phyloP scores from a whole-genome alignment of 1,140 invertebrate genomes.

The Gonatopus flavifemur region DNA sequence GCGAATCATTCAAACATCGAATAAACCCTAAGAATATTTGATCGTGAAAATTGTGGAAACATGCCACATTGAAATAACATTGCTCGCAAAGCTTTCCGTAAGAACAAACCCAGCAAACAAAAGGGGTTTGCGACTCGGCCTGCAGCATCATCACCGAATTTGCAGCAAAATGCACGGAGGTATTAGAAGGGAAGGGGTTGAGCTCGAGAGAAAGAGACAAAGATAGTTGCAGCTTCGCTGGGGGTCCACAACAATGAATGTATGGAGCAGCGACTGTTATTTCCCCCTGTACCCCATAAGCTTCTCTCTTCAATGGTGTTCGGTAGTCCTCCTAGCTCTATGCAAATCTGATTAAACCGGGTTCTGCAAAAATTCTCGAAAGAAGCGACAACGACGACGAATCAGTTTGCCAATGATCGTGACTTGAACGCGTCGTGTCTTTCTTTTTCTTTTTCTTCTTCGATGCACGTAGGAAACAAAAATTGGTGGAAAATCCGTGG shows the following conservation, averaged over 20 bases:
- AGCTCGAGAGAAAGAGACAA: too few species aligned
- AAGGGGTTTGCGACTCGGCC: too few species aligned
- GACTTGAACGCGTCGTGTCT: conserved; percentile 4
- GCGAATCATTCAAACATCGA: too few species aligned
- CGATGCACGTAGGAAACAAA: too few species aligned
- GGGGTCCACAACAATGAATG: conserved; percentile 52
- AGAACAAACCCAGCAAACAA: too few species aligned
- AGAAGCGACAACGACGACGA: conserved; percentile 11
- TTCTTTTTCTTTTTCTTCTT: not conserved
- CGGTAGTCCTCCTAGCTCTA: conserved; percentile 44
- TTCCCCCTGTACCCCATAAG: not conserved
- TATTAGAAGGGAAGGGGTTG: conserved; percentile 36
- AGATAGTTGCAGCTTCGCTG: conserved; percentile 48
- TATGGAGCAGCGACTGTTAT: not conserved
- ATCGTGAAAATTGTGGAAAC: too few species aligned
- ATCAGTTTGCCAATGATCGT: conserved; percentile 24
- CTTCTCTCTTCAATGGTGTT: conserved; percentile 37
- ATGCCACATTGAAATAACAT: too few species aligned
- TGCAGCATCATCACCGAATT: too few species aligned
- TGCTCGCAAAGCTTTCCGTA: too few species aligned
- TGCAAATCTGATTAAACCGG: conserved; percentile 47
- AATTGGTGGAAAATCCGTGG: too few species aligned
- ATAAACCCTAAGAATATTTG: too few species aligned
- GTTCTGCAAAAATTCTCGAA: conserved; percentile 12
- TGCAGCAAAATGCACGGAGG: too few species aligned